phyloP scores from a whole-genome alignment of 2,797 vertebrate genomes.

The Acanthopagrus latus region DNA sequence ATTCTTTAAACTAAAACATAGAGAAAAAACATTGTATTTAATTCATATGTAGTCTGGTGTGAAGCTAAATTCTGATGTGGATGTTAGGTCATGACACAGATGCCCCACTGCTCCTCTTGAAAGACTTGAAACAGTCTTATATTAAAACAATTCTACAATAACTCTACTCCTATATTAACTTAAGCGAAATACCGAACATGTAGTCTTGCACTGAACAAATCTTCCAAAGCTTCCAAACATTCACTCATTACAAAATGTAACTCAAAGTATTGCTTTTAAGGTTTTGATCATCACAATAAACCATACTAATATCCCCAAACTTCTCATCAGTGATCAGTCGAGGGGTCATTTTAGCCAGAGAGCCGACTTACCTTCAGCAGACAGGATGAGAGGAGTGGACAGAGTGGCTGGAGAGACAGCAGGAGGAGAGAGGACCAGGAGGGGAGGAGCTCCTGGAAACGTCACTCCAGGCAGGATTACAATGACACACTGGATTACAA shows the following conservation, averaged over 20 bases:
- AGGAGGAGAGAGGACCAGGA: slow-evolving; percentile 47
- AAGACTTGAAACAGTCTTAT: background rate
- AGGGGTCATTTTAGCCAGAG: background rate
- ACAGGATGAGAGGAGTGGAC: slow-evolving; percentile 55
- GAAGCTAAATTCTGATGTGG: background rate
- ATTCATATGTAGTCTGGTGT: background rate
- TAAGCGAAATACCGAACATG: background rate
- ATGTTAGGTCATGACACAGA: background rate
- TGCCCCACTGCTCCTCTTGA: background rate
- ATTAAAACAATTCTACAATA: background rate
- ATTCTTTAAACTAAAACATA: background rate
- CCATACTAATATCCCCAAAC: background rate
- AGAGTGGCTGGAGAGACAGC: slow-evolving; percentile 34
- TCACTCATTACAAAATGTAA: background rate
- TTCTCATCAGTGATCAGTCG: background rate
- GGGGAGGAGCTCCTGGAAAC: slow-evolving; percentile 67
- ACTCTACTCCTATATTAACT: background rate
- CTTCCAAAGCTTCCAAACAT: background rate
- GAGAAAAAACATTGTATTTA: background rate
- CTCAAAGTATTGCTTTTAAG: background rate
- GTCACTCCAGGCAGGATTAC: slow-evolving; percentile 71
- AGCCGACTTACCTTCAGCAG: slow-evolving; percentile 79
- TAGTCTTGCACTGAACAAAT: background rate
- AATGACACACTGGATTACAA: slow-evolving; percentile 62
- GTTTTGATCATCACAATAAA: background rate